A percentile compares a stretch with the other conserved stretches of the same genome.
phyloP scores from a whole-genome alignment of 2,888 invertebrate genomes.

The Mimachlamys varia region DNA sequence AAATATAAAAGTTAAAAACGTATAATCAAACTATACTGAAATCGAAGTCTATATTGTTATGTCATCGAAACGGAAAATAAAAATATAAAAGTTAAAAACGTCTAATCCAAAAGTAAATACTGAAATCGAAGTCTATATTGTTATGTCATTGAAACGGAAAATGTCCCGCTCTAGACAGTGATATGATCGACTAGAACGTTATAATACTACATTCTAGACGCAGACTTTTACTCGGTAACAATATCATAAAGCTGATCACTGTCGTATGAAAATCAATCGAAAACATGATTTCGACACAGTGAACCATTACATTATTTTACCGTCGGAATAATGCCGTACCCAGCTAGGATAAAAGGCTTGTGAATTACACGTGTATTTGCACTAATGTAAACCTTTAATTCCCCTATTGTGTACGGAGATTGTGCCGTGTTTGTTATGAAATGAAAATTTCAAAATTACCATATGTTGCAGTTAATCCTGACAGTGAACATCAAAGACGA shows the following conservation, averaged over 20 bases:
- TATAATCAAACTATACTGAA: no score
- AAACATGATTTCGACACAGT: background rate
- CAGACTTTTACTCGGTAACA: background rate
- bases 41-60: no score
- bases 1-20: no score
- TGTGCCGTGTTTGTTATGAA: background rate
- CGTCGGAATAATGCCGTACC: background rate
- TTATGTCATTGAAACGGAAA: no score
- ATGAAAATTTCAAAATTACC: constrained; percentile 25
- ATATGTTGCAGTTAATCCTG: background rate
- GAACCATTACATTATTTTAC: background rate
- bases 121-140: no score
- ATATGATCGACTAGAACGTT: no score
- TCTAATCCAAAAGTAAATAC: no score
- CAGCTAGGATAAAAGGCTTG: background rate
- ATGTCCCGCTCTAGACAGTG: no score
- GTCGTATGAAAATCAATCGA: background rate
- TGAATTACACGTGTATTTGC: constrained; percentile 31
- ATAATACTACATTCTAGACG: no score
- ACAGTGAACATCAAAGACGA: background rate
- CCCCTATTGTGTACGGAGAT: background rate
- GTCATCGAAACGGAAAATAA: no score
- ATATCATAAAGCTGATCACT: background rate
- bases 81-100: no score
- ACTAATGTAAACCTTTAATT: constrained; percentile 20